These are phyloP conservation scores for Anoplolepis gracilipes DNA, from an alignment of 1,140 invertebrate species.

Conservation along the genomic window DNA sequence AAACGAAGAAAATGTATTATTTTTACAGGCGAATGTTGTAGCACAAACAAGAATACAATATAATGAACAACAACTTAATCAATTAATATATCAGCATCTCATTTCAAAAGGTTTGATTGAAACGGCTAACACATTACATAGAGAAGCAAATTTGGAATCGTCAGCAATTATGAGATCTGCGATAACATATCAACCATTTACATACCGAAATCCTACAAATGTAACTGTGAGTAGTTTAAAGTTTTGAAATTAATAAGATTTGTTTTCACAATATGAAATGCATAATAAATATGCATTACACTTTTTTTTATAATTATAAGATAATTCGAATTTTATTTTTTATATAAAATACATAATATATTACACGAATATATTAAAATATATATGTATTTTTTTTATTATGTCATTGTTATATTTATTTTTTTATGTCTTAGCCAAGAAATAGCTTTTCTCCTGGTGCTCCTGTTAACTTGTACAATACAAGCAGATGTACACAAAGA, in stretches of 20 bases:
- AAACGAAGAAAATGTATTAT: background rate
- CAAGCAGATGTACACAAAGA: constrained; percentile 75
- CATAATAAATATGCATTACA: too few relatives aligned
- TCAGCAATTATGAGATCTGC: constrained; percentile 84
- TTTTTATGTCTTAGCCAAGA: constrained; percentile 72
- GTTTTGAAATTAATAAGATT: background rate
- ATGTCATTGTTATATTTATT: too few relatives aligned
- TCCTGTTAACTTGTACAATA: constrained; percentile 83
- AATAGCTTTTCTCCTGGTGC: constrained; percentile 82
- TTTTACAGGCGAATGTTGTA: constrained; percentile 94
- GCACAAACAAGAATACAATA: constrained; percentile 98
- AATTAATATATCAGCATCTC: constrained; percentile 96
- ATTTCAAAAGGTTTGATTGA: constrained; percentile 90
- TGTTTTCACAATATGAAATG: background rate
- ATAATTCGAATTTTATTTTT: background rate
- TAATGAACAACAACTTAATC: constrained; percentile 96
- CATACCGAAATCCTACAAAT: constrained; percentile 85
- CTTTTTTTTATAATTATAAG: constrained; percentile 22
- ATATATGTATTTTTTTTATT: too few relatives aligned
- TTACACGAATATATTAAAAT: background rate
- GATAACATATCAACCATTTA: constrained; percentile 87
- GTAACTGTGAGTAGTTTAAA: constrained; percentile 78
- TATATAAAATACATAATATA: background rate
- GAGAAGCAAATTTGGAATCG: constrained; percentile 90
- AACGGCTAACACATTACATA: constrained; percentile 90